These are phyloP conservation scores for Notarius quadriscutis DNA, from an alignment of 2,113 vertebrate species.

Conservation along the genomic window DNA sequence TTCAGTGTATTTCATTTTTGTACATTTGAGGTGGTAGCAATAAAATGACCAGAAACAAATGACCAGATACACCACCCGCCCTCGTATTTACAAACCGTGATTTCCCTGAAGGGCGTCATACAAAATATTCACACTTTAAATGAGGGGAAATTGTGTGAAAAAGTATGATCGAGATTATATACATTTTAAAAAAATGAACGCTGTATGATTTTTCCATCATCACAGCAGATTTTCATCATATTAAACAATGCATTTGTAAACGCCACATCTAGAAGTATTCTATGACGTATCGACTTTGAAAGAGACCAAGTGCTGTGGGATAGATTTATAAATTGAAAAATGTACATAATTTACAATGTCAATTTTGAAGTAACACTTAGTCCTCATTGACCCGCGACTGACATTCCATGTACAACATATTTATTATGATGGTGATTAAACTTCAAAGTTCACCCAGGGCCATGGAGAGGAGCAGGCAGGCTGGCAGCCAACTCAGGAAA, in stretches of 20 bases:
- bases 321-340: neutral
- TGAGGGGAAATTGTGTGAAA: neutral
- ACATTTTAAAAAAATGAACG: neutral
- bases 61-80: neutral
- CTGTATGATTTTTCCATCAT: neutral
- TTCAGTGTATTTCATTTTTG: neutral
- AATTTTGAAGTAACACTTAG: neutral
- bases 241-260: neutral
- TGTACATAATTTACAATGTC: neutral
- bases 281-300: neutral
- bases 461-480: constrained; percentile 31
- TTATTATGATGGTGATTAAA: constrained; percentile 36
- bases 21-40: neutral
- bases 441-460: constrained; percentile 37
- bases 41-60: neutral
- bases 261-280: neutral
- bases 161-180: neutral
- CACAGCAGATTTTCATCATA: neutral
- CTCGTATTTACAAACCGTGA: neutral
- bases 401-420: neutral
- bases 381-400: neutral
- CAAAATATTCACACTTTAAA: neutral
- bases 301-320: neutral
- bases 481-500: constrained; percentile 43
- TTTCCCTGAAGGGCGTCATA: neutral